Evolutionary conservation across 2,113 vertebrate species (phyloP).

Genomic region (Apodemus speciosus): DNA sequence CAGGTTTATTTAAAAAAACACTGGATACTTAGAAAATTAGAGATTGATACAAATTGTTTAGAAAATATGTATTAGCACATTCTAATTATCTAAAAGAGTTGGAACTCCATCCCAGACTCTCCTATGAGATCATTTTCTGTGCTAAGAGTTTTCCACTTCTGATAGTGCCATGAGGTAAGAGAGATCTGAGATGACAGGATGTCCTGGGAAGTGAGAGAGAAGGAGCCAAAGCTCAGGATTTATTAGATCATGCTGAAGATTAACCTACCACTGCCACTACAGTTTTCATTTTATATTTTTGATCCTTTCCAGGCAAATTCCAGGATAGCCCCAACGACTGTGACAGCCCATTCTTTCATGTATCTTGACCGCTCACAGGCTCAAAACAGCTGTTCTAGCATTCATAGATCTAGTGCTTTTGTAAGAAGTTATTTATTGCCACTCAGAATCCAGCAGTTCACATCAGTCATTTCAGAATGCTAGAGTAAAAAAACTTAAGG

Average conservation of each 20-base stretch:
- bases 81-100: neutral
- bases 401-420: neutral
- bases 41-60: neutral
- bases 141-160: too few relatives aligned
- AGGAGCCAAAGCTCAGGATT: neutral
- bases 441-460: neutral
- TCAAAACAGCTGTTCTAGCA: neutral
- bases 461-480: neutral
- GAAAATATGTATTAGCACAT: constrained; percentile 19
- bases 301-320: neutral
- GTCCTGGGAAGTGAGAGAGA: neutral
- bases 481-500: neutral
- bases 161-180: neutral
- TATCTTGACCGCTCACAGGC: neutral
- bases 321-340: neutral
- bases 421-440: neutral
- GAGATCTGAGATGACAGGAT: too few relatives aligned
- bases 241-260: neutral
- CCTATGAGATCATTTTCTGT: neutral
- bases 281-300: neutral
- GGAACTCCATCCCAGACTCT: neutral
- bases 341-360: neutral
- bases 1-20: neutral
- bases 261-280: neutral
- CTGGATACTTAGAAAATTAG: neutral